Evolutionary conservation across 35 echinoderm and acorn worm species (phyloP), one percentile per base, ranked within the genome.

Genomic region (Nesometra sesokonis): DNA sequence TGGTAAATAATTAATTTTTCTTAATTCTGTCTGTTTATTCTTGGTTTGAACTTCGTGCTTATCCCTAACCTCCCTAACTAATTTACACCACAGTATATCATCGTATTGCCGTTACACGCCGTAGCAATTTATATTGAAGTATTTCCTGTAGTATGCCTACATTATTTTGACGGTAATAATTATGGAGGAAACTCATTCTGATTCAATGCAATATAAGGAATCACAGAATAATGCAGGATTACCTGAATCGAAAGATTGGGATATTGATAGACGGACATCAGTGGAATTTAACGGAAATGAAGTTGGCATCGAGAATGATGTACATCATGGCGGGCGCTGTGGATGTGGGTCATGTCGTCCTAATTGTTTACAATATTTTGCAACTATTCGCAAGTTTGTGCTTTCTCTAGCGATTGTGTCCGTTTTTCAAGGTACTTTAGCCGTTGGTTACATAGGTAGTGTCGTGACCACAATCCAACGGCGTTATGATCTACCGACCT

Each of bases 361-460:
- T 27, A 57, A 33, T 15, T 46, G 30, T 8, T 40, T 89, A 17
- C 87, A 82, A 46, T 27, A 43, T 35, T 47, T 82, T 35, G 87
- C 87, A 31, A 83, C 38, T 4, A 81, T 47, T 47, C 82, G 79
- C 11, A 83, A 83, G 32, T 89, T 89, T 35, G 87, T 89, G 1
- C 36, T 89, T 1, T 89, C 79, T 32, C 36, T 34, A 13, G 80
- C 80, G 23, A 32, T 89, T 21, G 43, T 89, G 0, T 89, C 87
- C 0, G 47, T 89, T 33, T 35, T 52, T 11, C 79, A 89, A 82
- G 79, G 79, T 67, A 47, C 47, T 32, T 35, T 89, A 27, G 82
- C 87, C 0, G 35, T 89, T 34, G 87, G 87, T 27, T 89, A 89
- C 35, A 89, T 81, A 32, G 82, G 87, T 76, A 89, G 87, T 46